Conservation (phyloP, 2,113 vertebrate genomes). For the Gnathonemus longibarbis region DNA sequence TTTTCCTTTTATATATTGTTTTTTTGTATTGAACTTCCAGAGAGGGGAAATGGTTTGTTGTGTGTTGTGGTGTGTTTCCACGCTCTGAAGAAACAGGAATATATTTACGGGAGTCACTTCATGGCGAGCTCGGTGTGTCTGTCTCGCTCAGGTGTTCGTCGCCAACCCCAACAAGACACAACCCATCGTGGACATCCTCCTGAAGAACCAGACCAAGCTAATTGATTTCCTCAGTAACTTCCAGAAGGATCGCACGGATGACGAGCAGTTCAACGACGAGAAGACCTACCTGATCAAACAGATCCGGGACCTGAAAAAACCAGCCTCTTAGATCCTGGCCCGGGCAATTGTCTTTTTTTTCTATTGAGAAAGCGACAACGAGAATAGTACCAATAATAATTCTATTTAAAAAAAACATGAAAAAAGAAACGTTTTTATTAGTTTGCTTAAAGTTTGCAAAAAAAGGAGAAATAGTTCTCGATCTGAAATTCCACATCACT, state of each 20-base stretch:
- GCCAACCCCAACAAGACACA: conserved; percentile 82
- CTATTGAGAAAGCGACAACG: conserved; percentile 39
- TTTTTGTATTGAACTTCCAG: neutral
- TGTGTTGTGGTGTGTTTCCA: neutral
- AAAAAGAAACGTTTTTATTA: conserved; percentile 39
- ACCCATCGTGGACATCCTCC: conserved; percentile 79
- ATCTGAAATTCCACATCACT: conserved; percentile 45
- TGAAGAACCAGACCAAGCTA: conserved; percentile 83
- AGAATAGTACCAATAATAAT: conserved; percentile 41
- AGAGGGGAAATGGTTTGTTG: neutral
- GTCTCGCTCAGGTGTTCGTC: conserved; percentile 71
- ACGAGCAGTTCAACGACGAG: conserved; percentile 79
- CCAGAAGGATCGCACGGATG: conserved; percentile 77
- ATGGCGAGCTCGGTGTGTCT: neutral
- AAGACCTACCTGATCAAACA: conserved; percentile 86
- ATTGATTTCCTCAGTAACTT: conserved; percentile 84
- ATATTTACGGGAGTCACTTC: neutral
- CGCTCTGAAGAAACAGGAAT: neutral
- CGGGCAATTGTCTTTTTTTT: conserved; percentile 37
- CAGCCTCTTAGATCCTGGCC: conserved; percentile 56
- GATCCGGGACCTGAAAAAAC: conserved; percentile 79
- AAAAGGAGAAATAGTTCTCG: conserved; percentile 40
- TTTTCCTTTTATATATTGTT: neutral
- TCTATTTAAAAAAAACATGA: conserved; percentile 50
- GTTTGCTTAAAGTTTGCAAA: conserved; percentile 42